Base-by-base conservation (phyloP, 2,888 invertebrate genomes). In the Lymantria monacha region DNA sequence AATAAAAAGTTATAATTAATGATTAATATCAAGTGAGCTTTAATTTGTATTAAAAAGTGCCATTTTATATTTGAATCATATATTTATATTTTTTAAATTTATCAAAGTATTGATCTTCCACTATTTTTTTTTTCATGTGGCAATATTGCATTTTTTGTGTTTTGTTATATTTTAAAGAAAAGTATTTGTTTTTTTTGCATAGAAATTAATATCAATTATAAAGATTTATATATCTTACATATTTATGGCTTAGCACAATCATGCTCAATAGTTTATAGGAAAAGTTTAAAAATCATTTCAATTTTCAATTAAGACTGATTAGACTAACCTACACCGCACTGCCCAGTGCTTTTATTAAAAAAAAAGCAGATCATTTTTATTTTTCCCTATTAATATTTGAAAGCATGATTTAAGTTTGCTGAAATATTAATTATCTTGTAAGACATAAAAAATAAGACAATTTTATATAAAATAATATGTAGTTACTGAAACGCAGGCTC, bases 221-320 rank as follows among this genome's bases (percentile, higher is more conserved):
- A 22, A 22, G 22, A 22, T 22, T 42, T 51, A 47, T 14, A 41
- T 44, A 52, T 51, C 42, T 51, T 42, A 36, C 51, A 57, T 61
- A 58, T 52, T 57, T 67, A 70, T 59, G 67, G 75, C 76, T 76
- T 79, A 72, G 72, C 69, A 70, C 65, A 68, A 68, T 61, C 13
- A 74, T 77, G 83, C 83, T 83, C 83, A 83, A 82, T 72, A 70
- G 64, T 69, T 5, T 66, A 64, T 65, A 65, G 56, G 66, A 59
- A 57, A 61, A 53, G 48, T 51, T 46, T 46, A 54, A 45, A 61
- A 42, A 65, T 67, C 54, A 65, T 70, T 76, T 75, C 55, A 70
- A 76, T 73, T 81, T 82, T 87, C 84, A 74, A 85, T 82, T 85
- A 89, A 89, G 88, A 89, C 88, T 89, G 88, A 89, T 82, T 88